Evolutionary conservation across 2,888 invertebrate species (phyloP), one percentile per base, ranked within the genome.

Genomic region (Druceiella hillmani): DNA sequence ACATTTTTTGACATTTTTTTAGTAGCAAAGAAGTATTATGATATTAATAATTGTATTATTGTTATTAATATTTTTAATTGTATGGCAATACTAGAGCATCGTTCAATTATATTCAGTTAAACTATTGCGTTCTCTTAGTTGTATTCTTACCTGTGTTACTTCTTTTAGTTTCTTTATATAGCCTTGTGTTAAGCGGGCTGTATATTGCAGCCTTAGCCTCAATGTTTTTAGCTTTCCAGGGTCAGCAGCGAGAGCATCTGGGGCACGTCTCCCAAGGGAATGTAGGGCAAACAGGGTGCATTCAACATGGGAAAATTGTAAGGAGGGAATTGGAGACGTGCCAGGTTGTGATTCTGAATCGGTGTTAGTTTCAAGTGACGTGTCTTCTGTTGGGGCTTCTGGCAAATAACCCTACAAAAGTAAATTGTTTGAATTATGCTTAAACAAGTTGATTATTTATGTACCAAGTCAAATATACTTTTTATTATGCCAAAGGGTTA

Each of bases 371-470:
- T 76, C 74, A 46, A 76, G 51, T 22, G 47, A 47, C 2, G 49
- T 49, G 36, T 50, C 53, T 26, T 42, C 45, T 4, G 81, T 64
- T 36, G 92, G 88, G 11, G 94, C 93, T 50, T 88, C 74, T 3
- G 93, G 94, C 79, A 95, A 83, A 55, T 87, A 90, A 50, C 82
- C 80, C 90, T 91, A n/a, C n/a, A n/a, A n/a, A n/a, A n/a, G n/a
- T n/a, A n/a, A n/a, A n/a, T n/a, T n/a, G n/a, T n/a, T n/a, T n/a
- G n/a, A n/a, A n/a, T n/a, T n/a, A n/a, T n/a, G n/a, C n/a, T n/a
- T n/a, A n/a, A n/a, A n/a, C n/a, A n/a, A n/a, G n/a, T n/a, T n/a
- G n/a, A n/a, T n/a, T n/a, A n/a, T n/a, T n/a, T n/a, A n/a, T n/a
- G n/a, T n/a, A n/a, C n/a, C n/a, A n/a, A n/a, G n/a, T n/a, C n/a